A percentile compares a stretch with the other conserved stretches of the same genome.
phyloP scores from a whole-genome alignment of 2,888 invertebrate genomes.

The Harpagoxenus sublaevis region DNA sequence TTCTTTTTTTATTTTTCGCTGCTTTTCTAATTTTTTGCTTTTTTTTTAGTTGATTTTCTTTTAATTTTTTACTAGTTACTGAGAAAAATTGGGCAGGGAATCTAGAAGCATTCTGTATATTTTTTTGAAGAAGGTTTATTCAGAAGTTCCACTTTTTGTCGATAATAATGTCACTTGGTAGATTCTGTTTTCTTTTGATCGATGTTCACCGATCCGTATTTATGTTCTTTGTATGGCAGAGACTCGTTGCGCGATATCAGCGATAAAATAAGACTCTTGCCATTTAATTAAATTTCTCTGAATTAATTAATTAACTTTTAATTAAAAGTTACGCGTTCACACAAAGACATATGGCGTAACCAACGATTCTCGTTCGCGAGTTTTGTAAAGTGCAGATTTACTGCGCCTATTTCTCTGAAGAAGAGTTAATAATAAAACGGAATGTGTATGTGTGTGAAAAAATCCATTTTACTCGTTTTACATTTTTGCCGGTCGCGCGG shows the following conservation, averaged over 20 bases:
- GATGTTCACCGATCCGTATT: conserved; percentile 6
- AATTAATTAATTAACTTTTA: conserved; percentile 35
- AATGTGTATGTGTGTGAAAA: not conserved
- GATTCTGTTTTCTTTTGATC: not conserved
- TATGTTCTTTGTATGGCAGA: not conserved
- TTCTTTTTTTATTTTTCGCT: not conserved
- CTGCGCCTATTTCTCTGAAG: not conserved
- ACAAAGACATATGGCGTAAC: conserved; percentile 12
- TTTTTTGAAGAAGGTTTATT: not conserved
- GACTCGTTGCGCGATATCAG: not conserved
- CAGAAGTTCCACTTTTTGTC: not conserved
- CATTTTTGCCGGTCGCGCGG: not conserved
- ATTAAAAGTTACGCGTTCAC: conserved; percentile 8
- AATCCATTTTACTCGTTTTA: conserved; percentile 15
- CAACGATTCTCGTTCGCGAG: not conserved
- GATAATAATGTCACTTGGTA: not conserved
- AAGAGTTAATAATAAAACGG: conserved; percentile 55
- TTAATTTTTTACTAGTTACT: not conserved
- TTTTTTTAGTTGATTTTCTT: not conserved
- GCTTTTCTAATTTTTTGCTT: not conserved
- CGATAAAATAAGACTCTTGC: not conserved
- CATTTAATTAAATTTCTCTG: conserved; percentile 32
- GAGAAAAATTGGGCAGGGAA: not conserved
- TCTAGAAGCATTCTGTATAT: not conserved
- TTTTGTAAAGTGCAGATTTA: not conserved